These are phyloP conservation scores for Drosophila repleta DNA, from an alignment of 1,140 invertebrate genomes.

Conservation along the genomic window DNA sequence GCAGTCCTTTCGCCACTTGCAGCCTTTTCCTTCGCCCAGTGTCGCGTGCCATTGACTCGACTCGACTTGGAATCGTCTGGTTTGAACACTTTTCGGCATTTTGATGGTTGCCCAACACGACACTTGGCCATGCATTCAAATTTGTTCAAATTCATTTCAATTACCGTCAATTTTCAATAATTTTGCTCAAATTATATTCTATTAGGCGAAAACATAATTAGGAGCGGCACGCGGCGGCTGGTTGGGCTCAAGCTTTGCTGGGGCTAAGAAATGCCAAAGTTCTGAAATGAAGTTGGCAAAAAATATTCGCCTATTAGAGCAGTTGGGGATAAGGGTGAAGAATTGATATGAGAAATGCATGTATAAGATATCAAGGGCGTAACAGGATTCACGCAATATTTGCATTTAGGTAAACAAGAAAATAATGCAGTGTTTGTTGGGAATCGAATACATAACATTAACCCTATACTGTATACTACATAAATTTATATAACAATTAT, in stretches of 20 bases:
- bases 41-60: slow-evolving; percentile 59
- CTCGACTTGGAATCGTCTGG: slow-evolving; percentile 19
- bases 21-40: neutral
- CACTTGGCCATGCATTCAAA: slow-evolving; percentile 65
- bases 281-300: neutral
- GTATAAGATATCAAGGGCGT: too few species aligned
- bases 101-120: slow-evolving; percentile 70
- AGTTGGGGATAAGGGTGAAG: neutral
- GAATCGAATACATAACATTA: too few species aligned
- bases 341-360: neutral
- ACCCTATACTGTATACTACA: too few species aligned
- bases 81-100: slow-evolving; percentile 65
- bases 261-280: neutral
- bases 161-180: slow-evolving; percentile 81
- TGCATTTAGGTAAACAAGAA: too few species aligned
- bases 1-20: slow-evolving; percentile 22
- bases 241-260: neutral
- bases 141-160: slow-evolving; percentile 81
- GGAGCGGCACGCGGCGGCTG: slow-evolving; percentile 6
- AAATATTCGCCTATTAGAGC: neutral
- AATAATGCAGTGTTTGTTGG: too few species aligned
- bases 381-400: too few species aligned
- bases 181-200: slow-evolving; percentile 76
- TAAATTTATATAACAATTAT: too few species aligned
- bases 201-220: slow-evolving; percentile 68